Evolutionary conservation across 2,888 invertebrate species (phyloP).

Genomic region (Ferdinandea cuprea): DNA sequence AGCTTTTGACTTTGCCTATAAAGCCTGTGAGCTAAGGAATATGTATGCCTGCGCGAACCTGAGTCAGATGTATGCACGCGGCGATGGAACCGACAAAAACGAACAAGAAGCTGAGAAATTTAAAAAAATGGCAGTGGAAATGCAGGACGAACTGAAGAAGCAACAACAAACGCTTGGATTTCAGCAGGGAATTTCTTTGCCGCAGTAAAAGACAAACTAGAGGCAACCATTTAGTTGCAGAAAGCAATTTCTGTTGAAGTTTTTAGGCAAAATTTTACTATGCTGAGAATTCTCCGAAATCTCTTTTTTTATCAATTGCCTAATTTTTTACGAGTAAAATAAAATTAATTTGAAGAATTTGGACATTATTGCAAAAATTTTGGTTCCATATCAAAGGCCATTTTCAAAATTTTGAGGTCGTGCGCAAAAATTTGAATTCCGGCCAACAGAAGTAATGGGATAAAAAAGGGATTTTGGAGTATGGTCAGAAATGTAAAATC

Average conservation of each 20-base stretch:
- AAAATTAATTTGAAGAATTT: too few species aligned
- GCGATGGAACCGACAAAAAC: conserved; percentile 92
- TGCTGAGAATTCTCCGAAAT: conserved; percentile 20
- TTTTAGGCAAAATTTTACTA: too few species aligned
- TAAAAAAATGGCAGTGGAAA: conserved; percentile 87
- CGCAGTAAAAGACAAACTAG: conserved; percentile 75
- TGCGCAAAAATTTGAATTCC: too few species aligned
- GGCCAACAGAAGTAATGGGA: too few species aligned
- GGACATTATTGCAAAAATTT: too few species aligned
- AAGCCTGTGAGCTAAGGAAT: conserved; percentile 93
- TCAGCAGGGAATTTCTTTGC: conserved; percentile 84
- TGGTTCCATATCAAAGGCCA: too few species aligned
- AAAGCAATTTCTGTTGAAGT: too few species aligned
- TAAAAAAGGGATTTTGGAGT: too few species aligned
- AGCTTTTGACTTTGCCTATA: conserved; percentile 90
- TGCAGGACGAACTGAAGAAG: conserved; percentile 87
- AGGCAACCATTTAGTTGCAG: conserved; percentile 1
- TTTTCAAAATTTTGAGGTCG: too few species aligned
- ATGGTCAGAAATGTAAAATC: too few species aligned
- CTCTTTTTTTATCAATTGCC: too few species aligned
- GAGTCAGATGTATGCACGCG: conserved; percentile 92
- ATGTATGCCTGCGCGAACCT: conserved; percentile 95
- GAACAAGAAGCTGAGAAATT: conserved; percentile 88
- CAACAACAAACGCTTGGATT: conserved; percentile 84
- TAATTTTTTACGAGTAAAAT: conserved; percentile 12